These are phyloP conservation scores for Eulithis testata DNA, from an alignment of 2,888 invertebrate species.

Conservation along the genomic window DNA sequence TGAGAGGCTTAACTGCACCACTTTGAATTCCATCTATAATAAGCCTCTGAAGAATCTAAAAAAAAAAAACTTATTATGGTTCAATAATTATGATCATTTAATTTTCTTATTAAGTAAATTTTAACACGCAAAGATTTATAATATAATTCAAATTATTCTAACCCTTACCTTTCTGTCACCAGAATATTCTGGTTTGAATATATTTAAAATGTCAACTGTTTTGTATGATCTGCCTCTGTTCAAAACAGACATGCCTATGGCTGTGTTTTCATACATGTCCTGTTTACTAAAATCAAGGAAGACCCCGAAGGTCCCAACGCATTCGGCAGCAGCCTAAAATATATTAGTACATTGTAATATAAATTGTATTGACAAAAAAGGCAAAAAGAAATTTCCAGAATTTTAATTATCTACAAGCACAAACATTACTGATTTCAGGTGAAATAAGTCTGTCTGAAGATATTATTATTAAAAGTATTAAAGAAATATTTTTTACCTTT, in stretches of 20 bases:
- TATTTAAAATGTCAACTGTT: constrained; percentile 30
- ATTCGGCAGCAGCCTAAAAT: constrained; percentile 34
- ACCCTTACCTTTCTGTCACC: constrained; percentile 31
- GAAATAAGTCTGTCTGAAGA: background rate
- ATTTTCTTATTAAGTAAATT: too few species aligned
- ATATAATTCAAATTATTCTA: background rate
- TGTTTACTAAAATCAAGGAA: constrained; percentile 30
- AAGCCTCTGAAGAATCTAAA: constrained; percentile 70
- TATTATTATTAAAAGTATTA: background rate
- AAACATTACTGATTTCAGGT: too few species aligned
- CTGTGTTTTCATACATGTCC: constrained; percentile 28
- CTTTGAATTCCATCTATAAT: constrained; percentile 85
- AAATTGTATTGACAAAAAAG: too few species aligned
- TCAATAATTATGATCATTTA: too few species aligned
- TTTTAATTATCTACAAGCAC: too few species aligned
- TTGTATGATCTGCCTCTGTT: constrained; percentile 11
- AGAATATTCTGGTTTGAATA: constrained; percentile 46
- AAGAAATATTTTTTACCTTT: constrained; percentile 19
- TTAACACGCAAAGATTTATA: too few species aligned
- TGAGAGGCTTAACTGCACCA: constrained; percentile 88
- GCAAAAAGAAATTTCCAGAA: too few species aligned
- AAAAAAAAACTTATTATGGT: constrained; percentile 31
- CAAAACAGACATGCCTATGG: constrained; percentile 27
- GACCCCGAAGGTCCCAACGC: constrained; percentile 20
- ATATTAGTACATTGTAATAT: background rate